Conservation (phyloP, 2,113 vertebrate species). For the Petaurus breviceps region DNA sequence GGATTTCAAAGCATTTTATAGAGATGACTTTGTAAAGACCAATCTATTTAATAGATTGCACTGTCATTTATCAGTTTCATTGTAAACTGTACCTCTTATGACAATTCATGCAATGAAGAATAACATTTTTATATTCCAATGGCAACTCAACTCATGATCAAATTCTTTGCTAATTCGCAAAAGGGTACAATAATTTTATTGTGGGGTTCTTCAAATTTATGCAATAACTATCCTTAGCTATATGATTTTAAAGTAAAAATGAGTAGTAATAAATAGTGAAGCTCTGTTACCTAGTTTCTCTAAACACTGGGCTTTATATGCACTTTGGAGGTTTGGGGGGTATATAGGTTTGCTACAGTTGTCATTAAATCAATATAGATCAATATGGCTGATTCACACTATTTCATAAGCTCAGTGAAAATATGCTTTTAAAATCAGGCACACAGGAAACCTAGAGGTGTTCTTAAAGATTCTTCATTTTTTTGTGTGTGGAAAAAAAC, state of each 20-base stretch:
- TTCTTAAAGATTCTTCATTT: slow-evolving; percentile 54
- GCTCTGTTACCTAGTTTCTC: not conserved
- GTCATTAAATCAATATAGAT: slow-evolving; percentile 62
- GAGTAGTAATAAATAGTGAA: not conserved
- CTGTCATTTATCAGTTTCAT: slow-evolving; percentile 13
- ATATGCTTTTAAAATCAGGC: slow-evolving; percentile 44
- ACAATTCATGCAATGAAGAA: slow-evolving; percentile 9
- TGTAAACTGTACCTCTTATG: not conserved
- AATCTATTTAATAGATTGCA: slow-evolving; percentile 48
- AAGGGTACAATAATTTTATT: not conserved
- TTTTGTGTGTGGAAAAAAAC: slow-evolving; percentile 25
- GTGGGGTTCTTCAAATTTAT: slow-evolving; percentile 1
- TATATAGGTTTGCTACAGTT: slow-evolving; percentile 52
- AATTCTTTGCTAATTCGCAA: slow-evolving; percentile 29
- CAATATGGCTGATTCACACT: slow-evolving; percentile 44
- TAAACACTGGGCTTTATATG: slow-evolving; percentile 38
- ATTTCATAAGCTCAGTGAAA: slow-evolving; percentile 51
- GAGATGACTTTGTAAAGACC: slow-evolving; percentile 53
- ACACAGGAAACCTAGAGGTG: slow-evolving; percentile 20
- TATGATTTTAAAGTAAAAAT: slow-evolving; percentile 40
- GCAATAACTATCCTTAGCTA: not conserved
- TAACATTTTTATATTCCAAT: slow-evolving; percentile 32
- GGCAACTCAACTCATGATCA: slow-evolving; percentile 13
- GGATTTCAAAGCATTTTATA: slow-evolving; percentile 59
- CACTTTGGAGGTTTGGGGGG: slow-evolving; percentile 41